A percentile compares a stretch with the other conserved stretches of the same genome.
Evolutionary conservation across 1,140 invertebrate genomes (phyloP).

Genomic region (Pararge aegeria): DNA sequence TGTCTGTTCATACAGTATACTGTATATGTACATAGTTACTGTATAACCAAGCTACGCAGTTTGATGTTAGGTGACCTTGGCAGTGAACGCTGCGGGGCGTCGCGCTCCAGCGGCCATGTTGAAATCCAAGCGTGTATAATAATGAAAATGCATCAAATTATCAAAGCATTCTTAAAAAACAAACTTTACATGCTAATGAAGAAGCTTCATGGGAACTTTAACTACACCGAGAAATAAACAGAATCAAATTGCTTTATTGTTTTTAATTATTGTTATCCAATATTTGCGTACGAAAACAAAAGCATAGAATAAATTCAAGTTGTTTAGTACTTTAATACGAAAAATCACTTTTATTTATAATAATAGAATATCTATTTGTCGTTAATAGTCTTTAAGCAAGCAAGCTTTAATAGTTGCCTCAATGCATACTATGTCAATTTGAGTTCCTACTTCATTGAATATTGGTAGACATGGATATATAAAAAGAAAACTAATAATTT

Average conservation of each 20-base stretch:
- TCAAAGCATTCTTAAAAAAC: slow-evolving; percentile 47
- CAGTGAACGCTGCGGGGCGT: slow-evolving; percentile 71
- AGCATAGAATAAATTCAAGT: no score
- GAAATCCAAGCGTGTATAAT: slow-evolving; percentile 59
- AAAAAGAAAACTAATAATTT: no score
- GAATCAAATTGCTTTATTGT: neutral
- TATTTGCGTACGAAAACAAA: no score
- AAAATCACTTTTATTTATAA: no score
- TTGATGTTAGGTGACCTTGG: slow-evolving; percentile 75
- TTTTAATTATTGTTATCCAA: neutral
- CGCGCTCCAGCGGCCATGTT: slow-evolving; percentile 70
- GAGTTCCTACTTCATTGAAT: no score
- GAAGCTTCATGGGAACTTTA: slow-evolving; percentile 9
- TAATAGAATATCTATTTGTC: no score
- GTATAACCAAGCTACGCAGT: slow-evolving; percentile 57
- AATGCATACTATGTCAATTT: no score
- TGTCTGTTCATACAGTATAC: slow-evolving; percentile 13
- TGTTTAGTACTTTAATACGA: no score
- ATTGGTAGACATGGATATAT: no score
- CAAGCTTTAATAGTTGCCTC: no score
- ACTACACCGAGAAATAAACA: neutral
- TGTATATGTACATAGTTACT: neutral
- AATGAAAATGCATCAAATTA: slow-evolving; percentile 67
- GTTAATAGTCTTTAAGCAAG: no score
- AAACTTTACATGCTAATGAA: slow-evolving; percentile 6